Conservation (phyloP, 2,797 vertebrate species). For the Yasuhikotakia modesta region DNA sequence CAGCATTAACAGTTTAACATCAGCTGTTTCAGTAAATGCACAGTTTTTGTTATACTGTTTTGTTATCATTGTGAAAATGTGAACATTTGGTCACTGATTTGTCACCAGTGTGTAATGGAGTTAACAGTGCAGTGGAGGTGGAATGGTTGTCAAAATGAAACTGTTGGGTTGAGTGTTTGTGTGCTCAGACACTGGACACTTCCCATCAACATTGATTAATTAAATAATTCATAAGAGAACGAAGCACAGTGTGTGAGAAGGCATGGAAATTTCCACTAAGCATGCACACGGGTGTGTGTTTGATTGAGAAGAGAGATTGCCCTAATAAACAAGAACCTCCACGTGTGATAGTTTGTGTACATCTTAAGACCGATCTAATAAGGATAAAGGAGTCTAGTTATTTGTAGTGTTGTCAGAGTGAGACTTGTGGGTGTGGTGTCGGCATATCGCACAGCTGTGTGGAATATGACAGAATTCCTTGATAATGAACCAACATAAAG, state of each 20-base stretch:
- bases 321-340: conserved; percentile 45
- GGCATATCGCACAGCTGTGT: neutral
- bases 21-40: neutral
- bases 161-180: neutral
- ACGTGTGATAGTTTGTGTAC: conserved; percentile 40
- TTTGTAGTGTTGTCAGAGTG: neutral
- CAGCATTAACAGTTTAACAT: neutral
- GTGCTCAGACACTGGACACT: neutral
- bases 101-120: conserved; percentile 4
- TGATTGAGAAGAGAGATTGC: conserved; percentile 32
- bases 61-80: neutral
- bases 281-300: neutral
- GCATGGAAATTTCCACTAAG: conserved; percentile 17
- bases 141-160: neutral
- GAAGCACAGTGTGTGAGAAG: neutral
- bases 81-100: neutral
- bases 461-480: conserved; percentile 13
- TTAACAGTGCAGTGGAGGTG: conserved; percentile 1
- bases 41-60: neutral
- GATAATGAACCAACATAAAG: neutral
- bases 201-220: neutral
- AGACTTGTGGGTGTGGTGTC: conserved; percentile 15
- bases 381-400: conserved; percentile 36
- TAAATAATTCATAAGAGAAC: neutral
- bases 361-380: conserved; percentile 54